These are phyloP conservation scores for Tachina fera DNA, from an alignment of 2,888 invertebrate species.

Conservation along the genomic window DNA sequence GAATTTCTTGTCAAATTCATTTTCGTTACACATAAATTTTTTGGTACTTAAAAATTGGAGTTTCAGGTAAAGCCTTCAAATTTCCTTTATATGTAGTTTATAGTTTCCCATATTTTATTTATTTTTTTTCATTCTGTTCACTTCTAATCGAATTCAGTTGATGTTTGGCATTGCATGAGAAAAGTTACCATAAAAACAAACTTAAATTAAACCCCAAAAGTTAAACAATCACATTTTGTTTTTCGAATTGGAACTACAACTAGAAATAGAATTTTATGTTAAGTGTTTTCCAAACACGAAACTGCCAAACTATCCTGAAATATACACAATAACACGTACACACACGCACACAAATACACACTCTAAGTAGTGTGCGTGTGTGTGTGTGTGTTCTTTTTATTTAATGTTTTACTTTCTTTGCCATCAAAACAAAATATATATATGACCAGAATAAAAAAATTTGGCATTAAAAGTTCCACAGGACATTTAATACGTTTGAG, in stretches of 20 bases:
- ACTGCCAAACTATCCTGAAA: not conserved
- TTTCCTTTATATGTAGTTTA: too few relatives aligned
- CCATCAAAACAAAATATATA: not conserved
- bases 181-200: not conserved
- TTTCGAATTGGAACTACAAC: conserved; percentile 7
- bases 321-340: not conserved
- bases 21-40: too few relatives aligned
- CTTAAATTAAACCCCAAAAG: conserved; percentile 12
- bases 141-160: conserved; percentile 2
- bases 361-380: not conserved
- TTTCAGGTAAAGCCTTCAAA: too few relatives aligned
- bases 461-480: conserved; percentile 3
- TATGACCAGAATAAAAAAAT: not conserved
- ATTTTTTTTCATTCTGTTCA: not conserved
- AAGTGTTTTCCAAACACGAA: conserved; percentile 11
- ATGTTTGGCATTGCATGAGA: not conserved
- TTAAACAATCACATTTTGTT: not conserved
- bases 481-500: not conserved
- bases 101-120: too few relatives aligned
- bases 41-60: too few relatives aligned
- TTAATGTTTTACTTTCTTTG: not conserved
- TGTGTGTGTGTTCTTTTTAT: not conserved
- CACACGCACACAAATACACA: not conserved
- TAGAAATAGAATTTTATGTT: not conserved
- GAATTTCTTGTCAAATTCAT: too few relatives aligned